Evolutionary conservation across 2,888 invertebrate genomes (phyloP), one percentile per base, ranked within the genome.

Genomic region (Chouioia cunea): DNA sequence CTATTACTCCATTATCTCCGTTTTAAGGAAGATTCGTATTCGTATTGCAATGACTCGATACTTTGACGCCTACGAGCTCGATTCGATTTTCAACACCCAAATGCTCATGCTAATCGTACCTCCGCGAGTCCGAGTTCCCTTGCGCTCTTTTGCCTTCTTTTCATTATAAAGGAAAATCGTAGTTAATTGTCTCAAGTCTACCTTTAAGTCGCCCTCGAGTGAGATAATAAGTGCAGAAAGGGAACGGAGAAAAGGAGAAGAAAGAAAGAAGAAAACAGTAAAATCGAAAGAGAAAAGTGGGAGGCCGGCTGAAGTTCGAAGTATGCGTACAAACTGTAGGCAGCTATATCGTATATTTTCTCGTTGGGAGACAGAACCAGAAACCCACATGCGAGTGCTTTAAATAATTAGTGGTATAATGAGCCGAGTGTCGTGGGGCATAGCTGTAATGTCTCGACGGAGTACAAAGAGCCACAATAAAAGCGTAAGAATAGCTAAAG

Each of bases 371-470:
- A 80, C 6, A 12, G 36, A 12, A 10, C 6, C 10, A 77, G 75
- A 50, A 52, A 15, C 27, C 27, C 53, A 44, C 43, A 44, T 10
- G 36, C 44, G 47, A 78, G 81, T 80, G 83, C 82, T 83, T 78
- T 81, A 81, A 85, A 85, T 85, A 85, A 85, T 85, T 85, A 85
- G 85, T 83, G 80, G 80, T 83, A 85, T 85, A 84, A 85, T 85
- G 85, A 84, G 83, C 79, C 82, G 82, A 85, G 85, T 85, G 85
- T 83, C 78, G 36, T 10, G 36, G 83, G 80, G 79, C 80, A 82
- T 81, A 82, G 80, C 81, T 81, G 83, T 80, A 80, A 82, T 80
- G 84, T 83, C 83, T 83, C 83, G 82, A 82, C 80, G 80, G 76
- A 75, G 78, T 75, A 84, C 83, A 85, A 85, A 60, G 43, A 58